Evolutionary conservation across 1,140 invertebrate species (phyloP), one percentile per base, ranked within the genome.

Genomic region (Diprion similis): DNA sequence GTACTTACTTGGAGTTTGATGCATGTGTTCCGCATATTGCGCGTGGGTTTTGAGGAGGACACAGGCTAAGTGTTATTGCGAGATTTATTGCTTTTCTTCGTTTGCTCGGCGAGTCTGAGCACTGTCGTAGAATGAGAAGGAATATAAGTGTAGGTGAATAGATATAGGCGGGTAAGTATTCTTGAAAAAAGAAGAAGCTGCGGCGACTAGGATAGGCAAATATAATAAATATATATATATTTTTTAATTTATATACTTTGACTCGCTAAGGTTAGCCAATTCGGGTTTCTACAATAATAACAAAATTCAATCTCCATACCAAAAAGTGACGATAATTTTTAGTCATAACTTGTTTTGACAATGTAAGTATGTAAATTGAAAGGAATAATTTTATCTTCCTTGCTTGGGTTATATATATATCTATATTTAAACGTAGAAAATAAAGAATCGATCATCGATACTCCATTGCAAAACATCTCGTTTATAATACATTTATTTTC

Each of bases 21-120:
- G 24, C 24, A 37, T 37, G 24, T 6, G 24, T 37, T 37, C 24
- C 24, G 24, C 24, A 37, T 37, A 37, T 37, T 37, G 24, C 24
- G 24, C 24, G 24, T 37, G 24, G 24, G 24, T 37, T 37, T 37
- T 37, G 24, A 37, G 24, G 24, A 37, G 24, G 24, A 37, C 59
- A 46, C 68, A 71, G 51, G 37, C 68, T 46, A 64, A 59, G 15
- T 66, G 72, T 81, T 83, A 83, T 83, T 82, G 76, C 77, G 77
- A 83, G 79, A 83, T 83, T 82, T 82, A 83, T 82, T 70, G 79
- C 79, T 79, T 76, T 77, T 77, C 75, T 77, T 78, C 78, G 76
- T 82, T 78, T 19, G 15, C 78, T 73, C 74, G 76, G 24, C 71
- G 66, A 46, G 67, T 45, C 47, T 45, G 24, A 69, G 70, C 66